phyloP scores from a whole-genome alignment of 2,888 invertebrate genomes.

The Oscheius sp. region DNA sequence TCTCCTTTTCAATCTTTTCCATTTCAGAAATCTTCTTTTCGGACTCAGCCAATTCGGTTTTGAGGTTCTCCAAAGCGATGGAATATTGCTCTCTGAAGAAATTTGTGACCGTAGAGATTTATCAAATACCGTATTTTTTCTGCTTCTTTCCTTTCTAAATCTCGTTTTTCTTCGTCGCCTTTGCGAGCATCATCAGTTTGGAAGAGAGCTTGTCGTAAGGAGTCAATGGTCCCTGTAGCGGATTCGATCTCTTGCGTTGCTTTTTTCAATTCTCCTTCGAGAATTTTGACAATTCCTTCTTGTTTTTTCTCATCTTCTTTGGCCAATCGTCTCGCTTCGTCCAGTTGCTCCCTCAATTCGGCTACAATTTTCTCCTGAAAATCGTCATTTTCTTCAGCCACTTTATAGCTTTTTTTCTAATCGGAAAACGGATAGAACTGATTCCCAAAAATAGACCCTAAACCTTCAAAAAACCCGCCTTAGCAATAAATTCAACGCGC shows the following conservation, averaged over 20 bases:
- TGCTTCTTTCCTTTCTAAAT: not conserved
- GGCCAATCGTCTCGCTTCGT: slow-evolving; percentile 6
- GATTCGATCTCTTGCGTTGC: not conserved
- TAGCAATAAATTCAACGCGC: slow-evolving; percentile 52
- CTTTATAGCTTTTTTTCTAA: not conserved
- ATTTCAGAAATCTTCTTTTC: not conserved
- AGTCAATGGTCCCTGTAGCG: slow-evolving; percentile 1
- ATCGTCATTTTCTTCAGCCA: not conserved
- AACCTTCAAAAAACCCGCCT: slow-evolving; percentile 33
- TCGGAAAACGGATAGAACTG: not conserved
- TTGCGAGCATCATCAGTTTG: not conserved
- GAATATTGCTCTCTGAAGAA: slow-evolving; percentile 40
- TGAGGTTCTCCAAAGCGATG: slow-evolving; percentile 32
- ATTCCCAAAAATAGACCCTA: not conserved
- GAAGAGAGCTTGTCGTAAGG: not conserved
- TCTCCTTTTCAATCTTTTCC: not conserved
- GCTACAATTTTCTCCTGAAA: slow-evolving; percentile 48
- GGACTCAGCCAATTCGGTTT: slow-evolving; percentile 23
- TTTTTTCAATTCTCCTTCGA: not conserved
- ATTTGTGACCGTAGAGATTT: not conserved
- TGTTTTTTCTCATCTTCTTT: not conserved
- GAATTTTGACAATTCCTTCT: not conserved
- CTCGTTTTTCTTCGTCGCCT: not conserved
- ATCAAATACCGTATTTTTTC: slow-evolving; percentile 14
- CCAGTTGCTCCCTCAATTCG: slow-evolving; percentile 38